Conservation (phyloP, 2,888 invertebrate species). For the Ophion ventricosus region DNA sequence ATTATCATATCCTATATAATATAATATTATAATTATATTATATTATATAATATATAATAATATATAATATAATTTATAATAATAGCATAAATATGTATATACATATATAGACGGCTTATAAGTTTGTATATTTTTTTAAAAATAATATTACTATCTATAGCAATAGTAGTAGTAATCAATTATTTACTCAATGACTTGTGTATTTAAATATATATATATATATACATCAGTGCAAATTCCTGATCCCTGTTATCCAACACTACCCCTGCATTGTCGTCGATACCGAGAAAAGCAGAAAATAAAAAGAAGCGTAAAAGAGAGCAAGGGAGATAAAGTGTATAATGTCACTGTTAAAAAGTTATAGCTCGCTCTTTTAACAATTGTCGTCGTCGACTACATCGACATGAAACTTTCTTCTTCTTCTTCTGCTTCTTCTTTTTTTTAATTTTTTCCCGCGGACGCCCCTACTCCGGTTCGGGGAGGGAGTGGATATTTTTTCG, state of each 20-base stretch:
- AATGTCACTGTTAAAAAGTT: slow-evolving; percentile 28
- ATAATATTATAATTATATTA: no score
- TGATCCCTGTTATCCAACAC: not conserved
- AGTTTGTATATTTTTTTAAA: no score
- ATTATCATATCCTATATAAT: no score
- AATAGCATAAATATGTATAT: no score
- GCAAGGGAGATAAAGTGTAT: not conserved
- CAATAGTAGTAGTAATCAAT: no score
- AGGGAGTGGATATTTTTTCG: not conserved
- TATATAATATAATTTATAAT: no score
- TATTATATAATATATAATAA: no score
- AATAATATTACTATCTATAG: no score
- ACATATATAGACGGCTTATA: no score
- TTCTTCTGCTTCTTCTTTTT: not conserved
- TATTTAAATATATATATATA: not conserved
- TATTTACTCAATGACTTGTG: no score
- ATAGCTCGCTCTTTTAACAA: slow-evolving; percentile 21
- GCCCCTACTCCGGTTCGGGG: not conserved
- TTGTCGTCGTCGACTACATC: not conserved
- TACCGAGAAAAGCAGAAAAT: not conserved
- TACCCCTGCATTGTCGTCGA: not conserved
- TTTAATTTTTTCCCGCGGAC: not conserved
- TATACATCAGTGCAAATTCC: not conserved
- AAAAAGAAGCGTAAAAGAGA: not conserved
- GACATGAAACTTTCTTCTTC: not conserved